Conservation (phyloP, 2,888 invertebrate species). For the Dasypogon diadema region DNA sequence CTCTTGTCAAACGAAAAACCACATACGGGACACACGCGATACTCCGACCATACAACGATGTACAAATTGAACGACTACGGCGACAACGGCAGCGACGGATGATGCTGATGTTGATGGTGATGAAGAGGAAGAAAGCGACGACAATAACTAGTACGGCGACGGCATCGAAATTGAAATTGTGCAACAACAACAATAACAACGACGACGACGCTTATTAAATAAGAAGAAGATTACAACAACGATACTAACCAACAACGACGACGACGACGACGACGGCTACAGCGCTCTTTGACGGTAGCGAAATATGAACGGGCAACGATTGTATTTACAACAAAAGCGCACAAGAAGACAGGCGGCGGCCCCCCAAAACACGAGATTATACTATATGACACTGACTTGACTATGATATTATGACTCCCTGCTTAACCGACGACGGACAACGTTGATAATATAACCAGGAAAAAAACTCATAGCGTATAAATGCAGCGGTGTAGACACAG, state of each 20-base stretch:
- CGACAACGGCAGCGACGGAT: background rate
- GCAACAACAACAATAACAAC: background rate
- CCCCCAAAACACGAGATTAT: constrained; percentile 18
- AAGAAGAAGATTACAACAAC: background rate
- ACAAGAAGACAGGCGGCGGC: constrained; percentile 12
- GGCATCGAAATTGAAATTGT: background rate
- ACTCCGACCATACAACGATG: constrained; percentile 23
- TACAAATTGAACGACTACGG: constrained; percentile 27
- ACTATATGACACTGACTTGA: constrained; percentile 19
- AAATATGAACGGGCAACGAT: background rate
- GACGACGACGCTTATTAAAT: background rate
- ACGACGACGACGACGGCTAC: constrained; percentile 1
- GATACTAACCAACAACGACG: background rate
- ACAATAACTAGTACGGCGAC: background rate
- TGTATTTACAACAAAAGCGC: background rate
- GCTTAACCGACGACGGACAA: background rate
- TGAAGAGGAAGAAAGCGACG: background rate
- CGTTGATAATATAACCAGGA: too few species aligned
- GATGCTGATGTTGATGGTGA: background rate
- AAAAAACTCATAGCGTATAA: constrained; percentile 7
- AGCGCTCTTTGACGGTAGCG: background rate
- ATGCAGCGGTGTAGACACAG: background rate
- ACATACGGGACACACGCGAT: constrained; percentile 15
- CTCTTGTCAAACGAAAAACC: constrained; percentile 22
- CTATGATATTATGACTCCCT: constrained; percentile 1